Evolutionary conservation across 2,113 vertebrate species (phyloP).

Genomic region (Phodopus roborovskii): DNA sequence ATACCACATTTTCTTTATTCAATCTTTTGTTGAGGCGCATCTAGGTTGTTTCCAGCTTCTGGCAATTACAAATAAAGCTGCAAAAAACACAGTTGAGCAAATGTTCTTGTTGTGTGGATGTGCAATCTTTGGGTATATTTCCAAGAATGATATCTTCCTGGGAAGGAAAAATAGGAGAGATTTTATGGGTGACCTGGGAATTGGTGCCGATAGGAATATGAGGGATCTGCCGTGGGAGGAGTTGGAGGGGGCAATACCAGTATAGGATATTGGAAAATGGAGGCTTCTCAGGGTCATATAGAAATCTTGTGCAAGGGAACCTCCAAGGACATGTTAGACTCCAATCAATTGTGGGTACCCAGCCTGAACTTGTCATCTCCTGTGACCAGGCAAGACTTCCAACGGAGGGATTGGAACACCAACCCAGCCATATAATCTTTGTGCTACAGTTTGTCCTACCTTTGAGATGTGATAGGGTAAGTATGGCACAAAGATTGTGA

Average conservation of each 20-base stretch:
- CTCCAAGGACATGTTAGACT: neutral
- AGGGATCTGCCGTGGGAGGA: neutral
- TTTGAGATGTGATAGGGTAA: no score
- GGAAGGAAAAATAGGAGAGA: neutral
- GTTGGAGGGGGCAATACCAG: neutral
- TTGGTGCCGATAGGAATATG: neutral
- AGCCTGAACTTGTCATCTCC: neutral
- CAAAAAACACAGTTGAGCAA: neutral
- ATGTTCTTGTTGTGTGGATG: neutral
- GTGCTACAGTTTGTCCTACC: no score
- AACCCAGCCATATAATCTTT: no score
- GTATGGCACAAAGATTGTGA: no score
- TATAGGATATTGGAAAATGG: neutral
- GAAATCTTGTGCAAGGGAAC: neutral
- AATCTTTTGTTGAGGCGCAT: neutral
- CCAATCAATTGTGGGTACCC: neutral
- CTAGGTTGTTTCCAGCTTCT: neutral
- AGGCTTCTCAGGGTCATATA: neutral
- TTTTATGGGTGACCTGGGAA: neutral
- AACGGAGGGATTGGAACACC: neutral
- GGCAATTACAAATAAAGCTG: neutral
- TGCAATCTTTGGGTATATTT: neutral
- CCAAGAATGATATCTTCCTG: neutral
- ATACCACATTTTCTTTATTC: neutral
- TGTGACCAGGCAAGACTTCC: neutral